Conservation (phyloP, 2,797 vertebrate genomes). For the Margarornis squamiger region DNA sequence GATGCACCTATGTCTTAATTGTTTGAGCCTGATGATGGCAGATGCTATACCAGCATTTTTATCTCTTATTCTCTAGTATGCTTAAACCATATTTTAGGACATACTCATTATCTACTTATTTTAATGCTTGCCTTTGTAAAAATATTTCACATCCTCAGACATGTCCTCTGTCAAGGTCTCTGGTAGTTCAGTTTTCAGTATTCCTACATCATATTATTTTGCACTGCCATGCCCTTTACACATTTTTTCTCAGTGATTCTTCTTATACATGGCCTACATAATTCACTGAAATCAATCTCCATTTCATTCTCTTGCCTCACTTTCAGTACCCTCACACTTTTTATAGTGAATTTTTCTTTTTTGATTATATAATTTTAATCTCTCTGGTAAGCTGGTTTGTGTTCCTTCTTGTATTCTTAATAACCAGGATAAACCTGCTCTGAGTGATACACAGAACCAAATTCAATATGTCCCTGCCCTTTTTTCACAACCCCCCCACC, state of each 20-base stretch:
- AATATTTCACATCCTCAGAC: constrained; percentile 4
- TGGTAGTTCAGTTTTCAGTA: not conserved
- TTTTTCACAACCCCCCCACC: not conserved
- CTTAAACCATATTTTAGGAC: not conserved
- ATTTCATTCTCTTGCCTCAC: not conserved
- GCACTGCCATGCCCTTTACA: not conserved
- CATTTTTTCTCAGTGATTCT: constrained; percentile 19
- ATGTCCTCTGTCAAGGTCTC: constrained; percentile 25
- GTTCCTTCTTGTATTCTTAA: constrained; percentile 10
- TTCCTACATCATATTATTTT: not conserved
- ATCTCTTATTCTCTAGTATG: not conserved
- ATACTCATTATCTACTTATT: not conserved
- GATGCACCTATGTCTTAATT: not conserved
- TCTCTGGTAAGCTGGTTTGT: not conserved
- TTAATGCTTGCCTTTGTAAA: constrained; percentile 7
- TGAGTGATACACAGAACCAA: not conserved
- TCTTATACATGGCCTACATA: not conserved
- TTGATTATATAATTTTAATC: not conserved
- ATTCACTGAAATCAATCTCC: not conserved
- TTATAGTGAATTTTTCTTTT: not conserved
- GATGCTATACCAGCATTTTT: not conserved
- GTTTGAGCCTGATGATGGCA: not conserved
- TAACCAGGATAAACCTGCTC: not conserved
- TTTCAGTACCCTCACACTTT: not conserved
- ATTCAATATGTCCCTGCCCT: not conserved